A percentile compares a stretch with the other conserved stretches of the same genome.
These are phyloP conservation scores for Augochlorella aurata DNA, from an alignment of 2,888 invertebrate species.

Conservation along the genomic window DNA sequence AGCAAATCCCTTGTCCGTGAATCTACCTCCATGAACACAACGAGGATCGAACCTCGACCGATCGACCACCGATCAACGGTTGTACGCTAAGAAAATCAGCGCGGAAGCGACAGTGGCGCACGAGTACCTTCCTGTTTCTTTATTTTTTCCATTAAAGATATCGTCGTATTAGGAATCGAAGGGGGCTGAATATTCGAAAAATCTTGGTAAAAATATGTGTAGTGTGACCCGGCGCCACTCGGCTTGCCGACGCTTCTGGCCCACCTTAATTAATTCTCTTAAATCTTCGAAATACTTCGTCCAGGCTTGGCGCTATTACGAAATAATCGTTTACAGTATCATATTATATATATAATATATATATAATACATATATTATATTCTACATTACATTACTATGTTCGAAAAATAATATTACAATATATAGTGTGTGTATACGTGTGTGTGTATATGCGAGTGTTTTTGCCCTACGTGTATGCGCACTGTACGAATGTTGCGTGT, in stretches of 20 bases:
- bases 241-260: constrained; percentile 67
- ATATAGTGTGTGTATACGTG: constrained; percentile 73
- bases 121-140: constrained; percentile 51
- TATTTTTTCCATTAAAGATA: constrained; percentile 57
- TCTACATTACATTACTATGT: constrained; percentile 81
- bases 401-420: constrained; percentile 82
- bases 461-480: too few species aligned
- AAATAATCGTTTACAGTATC: constrained; percentile 80
- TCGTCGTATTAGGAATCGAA: constrained; percentile 65
- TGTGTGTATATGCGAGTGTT: background rate
- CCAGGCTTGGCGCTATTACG: constrained; percentile 76
- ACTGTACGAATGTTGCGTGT: constrained; percentile 31
- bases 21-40: constrained; percentile 7
- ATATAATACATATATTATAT: constrained; percentile 75
- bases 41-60: constrained; percentile 3
- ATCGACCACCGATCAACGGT: constrained; percentile 58
- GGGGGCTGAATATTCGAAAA: constrained; percentile 71
- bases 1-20: background rate
- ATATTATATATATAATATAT: constrained; percentile 72
- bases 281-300: constrained; percentile 73
- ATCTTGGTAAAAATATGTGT: constrained; percentile 76
- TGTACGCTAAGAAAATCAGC: constrained; percentile 61
- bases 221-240: constrained; percentile 69
- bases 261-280: constrained; percentile 74
- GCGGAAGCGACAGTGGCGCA: constrained; percentile 70